Evolutionary conservation across 1,140 invertebrate species (phyloP), one percentile per base, ranked within the genome.

Genomic region (Bombus ignitus): DNA sequence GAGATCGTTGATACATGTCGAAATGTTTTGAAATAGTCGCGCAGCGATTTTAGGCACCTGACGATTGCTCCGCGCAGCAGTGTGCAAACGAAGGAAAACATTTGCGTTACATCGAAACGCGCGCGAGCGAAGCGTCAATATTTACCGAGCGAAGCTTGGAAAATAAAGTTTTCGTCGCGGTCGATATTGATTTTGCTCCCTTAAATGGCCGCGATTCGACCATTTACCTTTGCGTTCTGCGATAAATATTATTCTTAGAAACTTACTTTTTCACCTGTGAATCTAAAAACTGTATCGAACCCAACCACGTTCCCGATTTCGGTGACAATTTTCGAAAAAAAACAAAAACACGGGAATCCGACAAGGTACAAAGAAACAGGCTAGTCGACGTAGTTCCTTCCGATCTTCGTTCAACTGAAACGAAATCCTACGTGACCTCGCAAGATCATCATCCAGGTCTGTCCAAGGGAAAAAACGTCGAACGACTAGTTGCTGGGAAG

Each of bases 121-220:
- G 32, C 57, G 9, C 37, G 8, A 62, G 32, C 59, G 18, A n/a
- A 32, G 59, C 22, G 10, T 72, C 79, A 81, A 81, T 72, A 72
- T 81, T 81, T 81, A 72, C 68, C 28, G 47, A 39, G 47, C 39
- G 15, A 12, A 35, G n/a, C 42, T 80, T 80, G 71, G 22, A 37
- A 75, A 83, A 83, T 75, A 83, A 76, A 75, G 44, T 75, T 83
- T 83, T 53, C 71, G 57, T 75, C 42, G 13, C 25, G 80, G 37
- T 3, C 5, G n/a, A 32, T 83, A 75, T 83, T 75, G 81, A 83
- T 83, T 83, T 66, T 83, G 32, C 25, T 35, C 32, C 42, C 13
- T 22, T 82, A 71, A 80, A 13, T 32, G n/a, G 35, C 25, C n/a
- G 28, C 65, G 25, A 53, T 39, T 74, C 37, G 8, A 65, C 80